These are phyloP conservation scores for Thunnus thynnus DNA, from an alignment of 2,113 vertebrate species.

Conservation along the genomic window DNA sequence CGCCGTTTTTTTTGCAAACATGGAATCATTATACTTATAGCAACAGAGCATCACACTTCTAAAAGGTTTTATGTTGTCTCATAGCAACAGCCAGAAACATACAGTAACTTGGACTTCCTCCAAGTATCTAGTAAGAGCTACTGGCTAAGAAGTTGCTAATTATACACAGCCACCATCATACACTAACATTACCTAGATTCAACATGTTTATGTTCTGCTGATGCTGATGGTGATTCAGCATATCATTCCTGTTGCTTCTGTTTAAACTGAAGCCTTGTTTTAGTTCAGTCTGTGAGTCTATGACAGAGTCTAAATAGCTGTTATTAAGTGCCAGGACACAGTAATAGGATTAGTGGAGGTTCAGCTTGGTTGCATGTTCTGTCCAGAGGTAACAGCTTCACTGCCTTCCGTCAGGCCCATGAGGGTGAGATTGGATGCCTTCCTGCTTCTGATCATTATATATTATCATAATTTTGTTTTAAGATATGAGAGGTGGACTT, in stretches of 20 bases:
- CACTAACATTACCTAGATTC: background rate
- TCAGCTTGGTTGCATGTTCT: constrained; percentile 81
- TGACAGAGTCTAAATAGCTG: constrained; percentile 80
- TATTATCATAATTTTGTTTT: constrained; percentile 12
- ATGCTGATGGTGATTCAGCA: constrained; percentile 31
- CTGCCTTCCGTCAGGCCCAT: constrained; percentile 28
- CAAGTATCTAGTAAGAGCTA: background rate
- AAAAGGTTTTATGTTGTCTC: constrained; percentile 40
- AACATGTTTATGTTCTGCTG: background rate
- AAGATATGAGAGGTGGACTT: background rate
- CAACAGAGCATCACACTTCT: background rate
- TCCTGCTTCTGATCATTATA: constrained; percentile 17
- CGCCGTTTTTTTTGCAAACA: constrained; percentile 10
- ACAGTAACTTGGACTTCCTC: background rate
- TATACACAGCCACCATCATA: background rate
- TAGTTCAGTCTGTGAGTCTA: constrained; percentile 69
- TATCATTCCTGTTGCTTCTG: constrained; percentile 19
- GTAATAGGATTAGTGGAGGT: constrained; percentile 87
- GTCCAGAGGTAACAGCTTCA: constrained; percentile 51
- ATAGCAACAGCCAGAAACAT: constrained; percentile 53
- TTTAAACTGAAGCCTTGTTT: constrained; percentile 60
- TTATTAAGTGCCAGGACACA: constrained; percentile 80
- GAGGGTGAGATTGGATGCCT: constrained; percentile 22
- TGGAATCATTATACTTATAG: constrained; percentile 32
- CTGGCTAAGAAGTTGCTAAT: background rate